A percentile compares a stretch with the other conserved stretches of the same genome.
Conservation (phyloP, 2,888 invertebrate species). For the Spilarctia lutea region DNA sequence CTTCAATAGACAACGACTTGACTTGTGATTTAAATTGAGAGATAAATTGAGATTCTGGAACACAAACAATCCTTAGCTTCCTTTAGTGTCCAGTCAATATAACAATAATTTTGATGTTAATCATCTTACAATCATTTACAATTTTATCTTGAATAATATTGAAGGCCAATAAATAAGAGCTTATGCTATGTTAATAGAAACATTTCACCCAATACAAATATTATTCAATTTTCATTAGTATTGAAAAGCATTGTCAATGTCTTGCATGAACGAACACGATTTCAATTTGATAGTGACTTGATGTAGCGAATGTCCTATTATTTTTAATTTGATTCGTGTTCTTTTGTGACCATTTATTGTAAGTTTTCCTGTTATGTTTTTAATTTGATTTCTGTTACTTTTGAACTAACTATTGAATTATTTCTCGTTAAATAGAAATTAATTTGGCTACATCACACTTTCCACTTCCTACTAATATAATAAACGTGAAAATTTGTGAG, state of each 20-base stretch:
- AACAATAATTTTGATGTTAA: not conserved
- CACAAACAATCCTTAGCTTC: not conserved
- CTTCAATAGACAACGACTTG: conserved; percentile 30
- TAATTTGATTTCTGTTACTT: not conserved
- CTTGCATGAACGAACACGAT: conserved; percentile 1
- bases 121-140: not conserved
- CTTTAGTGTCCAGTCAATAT: not conserved
- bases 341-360: not conserved
- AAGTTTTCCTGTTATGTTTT: not conserved
- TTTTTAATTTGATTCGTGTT: not conserved
- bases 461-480: no score
- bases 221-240: not conserved
- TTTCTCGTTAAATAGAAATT: not conserved
- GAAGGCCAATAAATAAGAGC: not conserved
- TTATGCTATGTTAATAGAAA: not conserved
- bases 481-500: no score
- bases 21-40: conserved; percentile 19
- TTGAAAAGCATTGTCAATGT: conserved; percentile 24
- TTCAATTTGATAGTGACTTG: conserved; percentile 11
- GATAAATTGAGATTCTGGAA: conserved; percentile 11
- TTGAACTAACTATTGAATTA: not conserved
- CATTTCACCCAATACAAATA: not conserved
- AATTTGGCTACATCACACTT: not conserved
- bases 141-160: not conserved
- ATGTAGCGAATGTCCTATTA: not conserved